Base-by-base conservation (phyloP, 2,113 vertebrate species). In the Onychorhynchus coronatus region DNA sequence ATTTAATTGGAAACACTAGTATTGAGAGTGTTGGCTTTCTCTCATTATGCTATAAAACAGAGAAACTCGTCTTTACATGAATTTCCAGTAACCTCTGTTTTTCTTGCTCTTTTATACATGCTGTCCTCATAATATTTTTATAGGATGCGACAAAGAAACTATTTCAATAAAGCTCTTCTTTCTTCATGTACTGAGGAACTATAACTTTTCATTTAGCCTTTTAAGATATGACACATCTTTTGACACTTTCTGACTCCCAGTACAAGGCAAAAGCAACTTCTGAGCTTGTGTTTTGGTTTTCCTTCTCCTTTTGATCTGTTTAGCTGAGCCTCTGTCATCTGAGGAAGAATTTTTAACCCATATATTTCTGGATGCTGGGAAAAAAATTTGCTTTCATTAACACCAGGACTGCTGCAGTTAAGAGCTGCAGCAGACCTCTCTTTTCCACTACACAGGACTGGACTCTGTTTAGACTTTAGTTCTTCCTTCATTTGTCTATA, bases 171-270 rank as follows among this genome's bases (percentile, higher is more conserved):
- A 95, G 58, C 53, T 85, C 89, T 75, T 49, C 76, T 93, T 95
- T 82, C 77, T 95, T 96, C 88, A 58, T 70, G 89, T 95, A 93
- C 89, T 95, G 88, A 96, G 46, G 90, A 95, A 83, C 63, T 81
- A n/a, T 79, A 80, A 95, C 93, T 96, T 98, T 96, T 96, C 95
- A 92, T 94, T 52, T 97, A 96, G 91, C 65, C 97, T 96, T 95
- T 89, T 88, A 94, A 97, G 88, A 72, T 86, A 93, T 61, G 86
- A 89, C 65, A 88, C 41, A 95, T 91, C 92, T 58, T 97, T 95
- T 97, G 67, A 96, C 91, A 96, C 67, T 70, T 92, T 95, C 93
- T 91, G 91, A 97, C 96, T 96, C 90, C 86, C 3, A 9, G 74
- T 87, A 71, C 78, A 88, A 95, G 95, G 92, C 84, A 96, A 93